Base-by-base conservation (phyloP, 2,888 invertebrate species). In the Microplitis deprimator region DNA sequence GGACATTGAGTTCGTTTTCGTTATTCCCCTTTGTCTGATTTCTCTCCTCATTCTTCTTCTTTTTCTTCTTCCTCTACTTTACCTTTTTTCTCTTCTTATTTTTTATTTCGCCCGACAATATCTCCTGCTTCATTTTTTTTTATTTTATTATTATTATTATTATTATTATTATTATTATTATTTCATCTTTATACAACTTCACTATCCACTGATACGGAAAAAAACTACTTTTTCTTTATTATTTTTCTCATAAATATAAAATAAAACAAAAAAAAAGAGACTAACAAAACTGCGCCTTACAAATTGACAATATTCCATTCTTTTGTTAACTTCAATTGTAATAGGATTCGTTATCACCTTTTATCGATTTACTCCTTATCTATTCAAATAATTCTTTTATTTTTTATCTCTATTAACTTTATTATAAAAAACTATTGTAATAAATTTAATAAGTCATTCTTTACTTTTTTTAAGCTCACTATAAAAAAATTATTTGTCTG, bases 1-100 rank as follows among this genome's bases (percentile, higher is more conserved):
- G 73, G 59, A 67, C 67, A 65, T 65, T 50, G 50, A 29, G 67
- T 67, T 59, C 67, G 73, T 73, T 73, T 41, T 50, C 59, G 67
- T 67, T 73, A 73, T 73, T 73, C 59, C 67, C 50, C 50, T 73
- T 65, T 41, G 17, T 50, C 50, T 50, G 73, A 73, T 73, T 73
- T 73, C 13, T 13, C 50, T 50, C 50, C 29, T 17, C 64, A 64
- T 61, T 62, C 41, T 64, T 71, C 29, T 59, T 73, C 1, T 61
- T 62, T 29, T 64, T 71, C 29, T 59, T 65, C 41, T n/a, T 17
- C n/a, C 3, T 68, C n/a, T 68, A 62, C 3, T 6, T 59, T 59
- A 1, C 29, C 29, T 29, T 29, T 29, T 29, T 29, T 3, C 4
- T 29, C 29, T 29, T 29, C 29, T 29, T 29, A 13, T 39, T 70